Evolutionary conservation across 2,888 invertebrate species (phyloP), one percentile per base, ranked within the genome.

Genomic region (Trilocha varians): DNA sequence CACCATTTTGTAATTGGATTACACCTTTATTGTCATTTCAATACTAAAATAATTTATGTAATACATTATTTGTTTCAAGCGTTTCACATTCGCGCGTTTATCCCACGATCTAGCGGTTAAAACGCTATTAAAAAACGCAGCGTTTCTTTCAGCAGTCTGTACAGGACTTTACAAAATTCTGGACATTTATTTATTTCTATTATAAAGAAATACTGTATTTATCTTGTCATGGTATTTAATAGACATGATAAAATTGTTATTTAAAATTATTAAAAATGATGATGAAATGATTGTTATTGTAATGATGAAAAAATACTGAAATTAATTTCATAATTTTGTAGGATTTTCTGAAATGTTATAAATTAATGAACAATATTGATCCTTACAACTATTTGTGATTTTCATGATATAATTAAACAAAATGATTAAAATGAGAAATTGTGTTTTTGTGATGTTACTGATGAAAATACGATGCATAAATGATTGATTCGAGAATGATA

Each of bases 61-160:
- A n/a, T n/a, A n/a, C n/a, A n/a, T 11, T 25, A 25, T 9, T 25
- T 25, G 8, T 6, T 25, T 25, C 40, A 40, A 49, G 70, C 70
- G 72, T 72, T 71, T 71, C 66, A 61, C 65, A 66, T 51, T 55
- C 66, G 65, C 66, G 70, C 70, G 66, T 69, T 62, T 48, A 50
- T 53, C 58, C 50, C 59, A 53, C 56, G 45, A 48, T 50, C 42
- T 34, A 18, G 25, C 25, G 25, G 25, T 25, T 25, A 25, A 6
- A 25, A 11, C 5, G 25, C 8, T 25, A 11, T 25, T 3, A 9
- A 5, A 6, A 25, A 25, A 2, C 25, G 25, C 25, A 25, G 25
- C 25, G 25, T 25, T 25, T 3, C 11, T 25, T 25, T 11, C 25
- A 9, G 2, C 25, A 9, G 4, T 4, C 25, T 25, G 25, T 25